These are phyloP conservation scores for Notothenia rossii DNA, from an alignment of 2,113 vertebrate species.

Conservation along the genomic window DNA sequence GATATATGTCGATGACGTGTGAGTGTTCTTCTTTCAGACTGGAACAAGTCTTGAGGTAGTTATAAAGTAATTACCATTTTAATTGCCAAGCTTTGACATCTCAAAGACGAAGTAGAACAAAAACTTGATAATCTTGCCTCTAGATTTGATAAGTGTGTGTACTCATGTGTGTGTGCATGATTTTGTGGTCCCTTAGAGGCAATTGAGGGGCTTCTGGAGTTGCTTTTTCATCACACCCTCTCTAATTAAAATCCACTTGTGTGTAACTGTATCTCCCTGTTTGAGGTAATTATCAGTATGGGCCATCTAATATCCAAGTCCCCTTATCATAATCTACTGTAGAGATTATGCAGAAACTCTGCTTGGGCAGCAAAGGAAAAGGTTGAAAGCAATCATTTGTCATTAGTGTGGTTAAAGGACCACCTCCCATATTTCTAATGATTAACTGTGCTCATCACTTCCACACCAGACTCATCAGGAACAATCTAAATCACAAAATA, in stretches of 20 bases:
- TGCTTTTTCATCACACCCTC: conserved; percentile 33
- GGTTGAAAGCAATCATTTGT: background rate
- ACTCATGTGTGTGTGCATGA: background rate
- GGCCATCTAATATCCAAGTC: conserved; percentile 31
- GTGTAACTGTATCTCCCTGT: conserved; percentile 27
- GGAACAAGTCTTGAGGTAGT: conserved; percentile 16
- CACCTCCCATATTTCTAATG: background rate
- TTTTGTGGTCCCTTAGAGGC: conserved; percentile 6
- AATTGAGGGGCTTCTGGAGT: conserved; percentile 16
- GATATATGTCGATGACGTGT: background rate
- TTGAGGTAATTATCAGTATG: conserved; percentile 38
- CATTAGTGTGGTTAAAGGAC: background rate
- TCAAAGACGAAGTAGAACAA: conserved; percentile 33
- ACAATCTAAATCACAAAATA: background rate
- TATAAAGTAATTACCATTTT: conserved; percentile 49
- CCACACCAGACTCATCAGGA: background rate
- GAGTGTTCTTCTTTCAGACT: background rate
- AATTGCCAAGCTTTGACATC: conserved; percentile 36
- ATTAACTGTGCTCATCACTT: conserved; percentile 5
- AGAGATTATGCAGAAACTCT: conserved; percentile 14
- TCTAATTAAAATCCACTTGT: conserved; percentile 51
- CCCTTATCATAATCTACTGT: conserved; percentile 10
- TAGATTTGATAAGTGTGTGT: background rate
- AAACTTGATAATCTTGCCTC: conserved; percentile 36
- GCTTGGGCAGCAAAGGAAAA: conserved; percentile 8